These are phyloP conservation scores for Melanophora roralis DNA, from an alignment of 2,888 invertebrate genomes.

Conservation along the genomic window DNA sequence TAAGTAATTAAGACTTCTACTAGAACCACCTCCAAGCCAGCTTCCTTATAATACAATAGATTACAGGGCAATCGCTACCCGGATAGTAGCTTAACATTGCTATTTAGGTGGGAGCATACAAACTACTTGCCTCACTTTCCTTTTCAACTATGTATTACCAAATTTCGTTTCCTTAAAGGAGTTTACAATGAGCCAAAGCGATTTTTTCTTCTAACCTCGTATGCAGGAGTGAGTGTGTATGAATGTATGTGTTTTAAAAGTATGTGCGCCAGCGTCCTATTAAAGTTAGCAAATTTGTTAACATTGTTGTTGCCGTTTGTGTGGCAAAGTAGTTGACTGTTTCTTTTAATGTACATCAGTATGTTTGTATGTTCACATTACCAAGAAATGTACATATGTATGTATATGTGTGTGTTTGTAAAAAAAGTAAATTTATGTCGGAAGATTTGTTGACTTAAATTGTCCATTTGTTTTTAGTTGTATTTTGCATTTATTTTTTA, in stretches of 20 bases:
- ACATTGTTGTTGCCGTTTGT: conserved; percentile 60
- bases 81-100: too few relatives aligned
- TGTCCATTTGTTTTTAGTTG: conserved; percentile 58
- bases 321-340: conserved; percentile 56
- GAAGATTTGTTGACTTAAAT: conserved; percentile 60
- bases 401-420: not conserved
- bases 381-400: conserved; percentile 26
- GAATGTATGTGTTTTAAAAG: conserved; percentile 15
- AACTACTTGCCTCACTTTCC: too few relatives aligned
- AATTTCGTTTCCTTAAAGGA: too few relatives aligned
- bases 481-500: conserved; percentile 20
- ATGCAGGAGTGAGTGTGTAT: not conserved
- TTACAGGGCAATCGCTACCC: too few relatives aligned
- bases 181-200: too few relatives aligned
- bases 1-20: too few relatives aligned
- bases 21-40: too few relatives aligned
- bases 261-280: conserved; percentile 50
- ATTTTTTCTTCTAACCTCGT: not conserved
- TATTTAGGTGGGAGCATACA: too few relatives aligned
- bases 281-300: conserved; percentile 63
- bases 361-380: conserved; percentile 13
- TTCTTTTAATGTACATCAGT: conserved; percentile 19
- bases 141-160: too few relatives aligned
- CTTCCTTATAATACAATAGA: too few relatives aligned
- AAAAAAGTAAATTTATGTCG: conserved; percentile 50